Evolutionary conservation across 2,888 invertebrate species (phyloP), one percentile per base, ranked within the genome.

Genomic region (Gastrophysa polygoni): DNA sequence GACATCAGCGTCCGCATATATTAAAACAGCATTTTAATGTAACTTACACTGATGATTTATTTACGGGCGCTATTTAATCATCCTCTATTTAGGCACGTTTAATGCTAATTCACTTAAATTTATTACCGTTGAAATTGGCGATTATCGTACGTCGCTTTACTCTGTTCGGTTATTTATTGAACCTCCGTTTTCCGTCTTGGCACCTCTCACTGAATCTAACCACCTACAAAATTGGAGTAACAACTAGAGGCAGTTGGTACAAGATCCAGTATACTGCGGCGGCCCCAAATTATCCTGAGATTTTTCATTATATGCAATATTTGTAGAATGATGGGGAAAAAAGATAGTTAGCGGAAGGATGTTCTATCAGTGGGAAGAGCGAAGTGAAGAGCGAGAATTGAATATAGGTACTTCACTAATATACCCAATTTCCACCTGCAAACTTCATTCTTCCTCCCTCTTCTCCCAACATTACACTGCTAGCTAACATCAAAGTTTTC

Each of bases 41-140:
- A 75, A 76, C 75, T 78, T 77, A 78, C 72, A 76, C 72, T 72
- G 77, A 78, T 78, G 78, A 80, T 80, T 80, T 80, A 80, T 79
- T 73, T 76, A 72, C 74, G 74, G 75, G 74, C 75, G 75, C 74
- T 77, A 77, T 78, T 80, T 80, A 79, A 80, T 79, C 78, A 79
- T 76, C 74, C 76, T 77, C 77, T 78, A 78, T 79, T 79, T 79
- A 78, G 77, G 76, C 75, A 76, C 78, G 77, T 78, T 78, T 80
- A 78, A 78, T 79, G 77, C 78, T 78, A 78, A 78, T 77, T 75
- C 75, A 75, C 76, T 77, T 74, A 75, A 77, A 79, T 80, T 79
- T 80, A 78, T 80, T 78, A 74, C 76, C 77, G 75, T 73, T 76
- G 73, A 79, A 78, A 78, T 78, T 76, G 76, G 74, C 75, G 76